Conservation (phyloP, 2,113 vertebrate genomes). For the Pseudonaja textilis region DNA sequence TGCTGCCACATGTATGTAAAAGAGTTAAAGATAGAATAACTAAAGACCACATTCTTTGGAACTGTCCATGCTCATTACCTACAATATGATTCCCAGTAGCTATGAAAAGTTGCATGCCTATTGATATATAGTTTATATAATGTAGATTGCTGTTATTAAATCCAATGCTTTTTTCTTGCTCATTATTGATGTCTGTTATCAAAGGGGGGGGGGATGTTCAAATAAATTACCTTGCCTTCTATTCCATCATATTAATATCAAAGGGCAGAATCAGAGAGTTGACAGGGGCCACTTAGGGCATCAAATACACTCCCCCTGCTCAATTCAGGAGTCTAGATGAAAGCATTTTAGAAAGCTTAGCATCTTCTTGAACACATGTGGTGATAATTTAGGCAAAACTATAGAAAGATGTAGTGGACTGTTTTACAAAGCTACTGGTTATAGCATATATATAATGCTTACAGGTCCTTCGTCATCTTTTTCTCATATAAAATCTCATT, state of each 20-base stretch:
- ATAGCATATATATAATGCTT: background rate
- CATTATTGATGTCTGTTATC: background rate
- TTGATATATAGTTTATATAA: background rate
- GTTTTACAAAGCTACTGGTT: background rate
- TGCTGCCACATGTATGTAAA: background rate
- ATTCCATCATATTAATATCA: background rate
- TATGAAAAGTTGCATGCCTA: background rate
- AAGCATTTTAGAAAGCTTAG: background rate
- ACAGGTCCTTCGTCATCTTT: background rate
- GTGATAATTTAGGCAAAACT: background rate
- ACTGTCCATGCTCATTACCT: background rate
- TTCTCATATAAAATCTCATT: background rate
- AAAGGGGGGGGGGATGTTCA: background rate
- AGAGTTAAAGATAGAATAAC: background rate
- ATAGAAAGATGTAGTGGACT: background rate
- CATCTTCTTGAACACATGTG: background rate
- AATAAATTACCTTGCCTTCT: background rate
- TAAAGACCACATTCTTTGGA: background rate
- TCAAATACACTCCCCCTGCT: background rate
- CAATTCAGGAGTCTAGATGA: background rate
- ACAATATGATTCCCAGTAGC: background rate
- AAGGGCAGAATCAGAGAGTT: background rate
- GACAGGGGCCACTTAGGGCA: background rate
- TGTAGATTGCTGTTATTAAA: background rate
- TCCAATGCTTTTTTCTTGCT: background rate